A percentile compares a stretch with the other conserved stretches of the same genome.
Evolutionary conservation across 2,113 vertebrate genomes (phyloP).

Genomic region (Eublepharis macularius): DNA sequence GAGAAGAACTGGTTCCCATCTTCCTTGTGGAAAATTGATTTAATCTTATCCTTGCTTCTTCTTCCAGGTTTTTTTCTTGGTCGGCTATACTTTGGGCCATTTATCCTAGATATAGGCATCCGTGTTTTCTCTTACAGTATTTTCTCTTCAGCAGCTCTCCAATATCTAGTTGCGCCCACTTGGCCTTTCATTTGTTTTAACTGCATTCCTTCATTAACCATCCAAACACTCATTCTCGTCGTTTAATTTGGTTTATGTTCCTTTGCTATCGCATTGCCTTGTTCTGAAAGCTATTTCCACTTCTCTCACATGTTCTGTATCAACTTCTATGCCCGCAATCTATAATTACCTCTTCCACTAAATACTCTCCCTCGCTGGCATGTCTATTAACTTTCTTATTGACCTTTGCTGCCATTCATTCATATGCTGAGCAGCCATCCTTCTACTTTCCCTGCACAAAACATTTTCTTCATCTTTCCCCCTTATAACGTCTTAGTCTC

Average conservation of each 20-base stretch:
- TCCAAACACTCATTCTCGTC: background rate
- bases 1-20: background rate
- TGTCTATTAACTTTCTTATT: slow-evolving; percentile 16
- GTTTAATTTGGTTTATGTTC: slow-evolving; percentile 1
- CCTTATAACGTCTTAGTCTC: background rate
- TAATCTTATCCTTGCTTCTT: background rate
- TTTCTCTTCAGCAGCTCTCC: background rate
- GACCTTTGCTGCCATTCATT: slow-evolving; percentile 16
- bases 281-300: background rate
- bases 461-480: background rate
- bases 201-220: background rate
- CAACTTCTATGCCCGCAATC: background rate
- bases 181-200: background rate
- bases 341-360: slow-evolving; percentile 13
- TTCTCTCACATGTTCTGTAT: background rate
- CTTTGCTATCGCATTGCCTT: background rate
- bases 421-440: background rate
- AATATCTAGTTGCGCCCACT: background rate
- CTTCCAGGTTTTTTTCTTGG: background rate
- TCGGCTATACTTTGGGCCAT: background rate
- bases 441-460: background rate
- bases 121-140: background rate
- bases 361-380: background rate
- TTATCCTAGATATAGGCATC: background rate
- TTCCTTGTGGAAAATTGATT: background rate